Percentiles rank a stretch among this genome's conserved stretches.
Conservation (phyloP, 2,797 vertebrate species). For the Rachycentron canadum region DNA sequence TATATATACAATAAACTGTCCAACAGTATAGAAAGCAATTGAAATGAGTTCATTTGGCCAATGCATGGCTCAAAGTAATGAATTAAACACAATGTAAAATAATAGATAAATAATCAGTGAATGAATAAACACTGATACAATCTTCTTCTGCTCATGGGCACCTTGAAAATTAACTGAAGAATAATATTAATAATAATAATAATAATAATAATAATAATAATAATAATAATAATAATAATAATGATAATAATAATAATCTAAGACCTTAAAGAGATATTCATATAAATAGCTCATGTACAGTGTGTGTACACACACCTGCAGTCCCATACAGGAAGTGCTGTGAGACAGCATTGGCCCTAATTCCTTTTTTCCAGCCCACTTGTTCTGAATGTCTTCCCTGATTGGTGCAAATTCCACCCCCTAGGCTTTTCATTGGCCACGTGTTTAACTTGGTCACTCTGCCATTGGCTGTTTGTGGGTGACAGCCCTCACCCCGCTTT, state of each 20-base stretch:
- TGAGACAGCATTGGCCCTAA: conserved; percentile 51
- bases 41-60: not conserved
- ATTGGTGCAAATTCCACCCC: conserved; percentile 66
- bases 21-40: not conserved
- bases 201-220: too few species aligned
- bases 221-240: not conserved
- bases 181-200: too few species aligned
- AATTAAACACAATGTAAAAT: not conserved
- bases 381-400: conserved; percentile 8
- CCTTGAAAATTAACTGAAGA: not conserved
- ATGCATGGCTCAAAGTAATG: not conserved
- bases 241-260: conserved; percentile 1
- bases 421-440: conserved; percentile 71
- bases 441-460: conserved; percentile 36
- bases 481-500: conserved; percentile 58
- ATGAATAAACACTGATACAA: not conserved
- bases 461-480: conserved; percentile 65
- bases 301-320: conserved; percentile 35
- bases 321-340: conserved; percentile 67
- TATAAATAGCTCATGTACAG: not conserved
- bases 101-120: not conserved
- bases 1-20: too few species aligned
- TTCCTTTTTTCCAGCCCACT: conserved; percentile 71
- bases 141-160: not conserved
- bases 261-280: not conserved